phyloP scores from a whole-genome alignment of 2,113 vertebrate species.

The Mirza zaza region DNA sequence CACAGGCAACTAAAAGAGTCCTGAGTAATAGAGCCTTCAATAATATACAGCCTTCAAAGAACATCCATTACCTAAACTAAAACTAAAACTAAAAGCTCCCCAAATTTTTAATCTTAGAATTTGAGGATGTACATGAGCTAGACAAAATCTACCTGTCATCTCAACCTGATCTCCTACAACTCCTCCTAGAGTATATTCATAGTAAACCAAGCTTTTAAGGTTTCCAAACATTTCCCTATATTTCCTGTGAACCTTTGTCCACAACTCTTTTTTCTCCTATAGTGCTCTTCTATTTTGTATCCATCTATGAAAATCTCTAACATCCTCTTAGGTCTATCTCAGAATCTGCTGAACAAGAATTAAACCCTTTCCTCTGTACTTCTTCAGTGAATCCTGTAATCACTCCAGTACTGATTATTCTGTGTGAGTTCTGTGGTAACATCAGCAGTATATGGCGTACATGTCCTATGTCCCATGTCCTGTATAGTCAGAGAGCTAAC shows the following conservation, averaged over 20 bases:
- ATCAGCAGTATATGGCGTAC: not conserved
- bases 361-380: not conserved
- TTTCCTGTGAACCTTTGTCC: not conserved
- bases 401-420: not conserved
- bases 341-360: not conserved
- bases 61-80: not conserved
- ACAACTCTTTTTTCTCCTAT: not conserved
- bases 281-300: not conserved
- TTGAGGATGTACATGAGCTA: not conserved
- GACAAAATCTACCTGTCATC: not conserved
- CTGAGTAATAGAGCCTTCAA: not conserved
- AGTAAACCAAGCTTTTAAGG: not conserved
- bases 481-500: not conserved
- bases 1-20: not conserved
- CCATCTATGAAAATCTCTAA: not conserved
- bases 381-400: not conserved
- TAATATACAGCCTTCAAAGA: not conserved
- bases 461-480: not conserved
- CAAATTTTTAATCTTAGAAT: conserved; percentile 6
- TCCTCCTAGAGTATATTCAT: not conserved
- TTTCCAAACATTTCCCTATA: not conserved
- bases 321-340: not conserved
- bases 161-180: not conserved
- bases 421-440: not conserved
- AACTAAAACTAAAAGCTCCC: not conserved